These are phyloP conservation scores for Tamandua tetradactyla DNA, from an alignment of 2,797 vertebrate species.

Conservation along the genomic window DNA sequence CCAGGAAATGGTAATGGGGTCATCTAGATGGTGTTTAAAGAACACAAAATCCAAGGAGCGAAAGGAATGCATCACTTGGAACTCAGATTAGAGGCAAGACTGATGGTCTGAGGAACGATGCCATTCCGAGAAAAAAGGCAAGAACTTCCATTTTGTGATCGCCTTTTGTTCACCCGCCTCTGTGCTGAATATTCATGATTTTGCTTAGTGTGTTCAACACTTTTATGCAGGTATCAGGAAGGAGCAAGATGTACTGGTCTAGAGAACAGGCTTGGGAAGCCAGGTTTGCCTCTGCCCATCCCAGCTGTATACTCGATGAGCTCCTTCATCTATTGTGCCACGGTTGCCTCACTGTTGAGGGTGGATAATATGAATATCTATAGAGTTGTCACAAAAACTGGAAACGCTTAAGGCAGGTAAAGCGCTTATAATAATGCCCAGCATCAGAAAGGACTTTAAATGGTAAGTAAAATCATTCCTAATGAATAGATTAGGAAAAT, in stretches of 20 bases:
- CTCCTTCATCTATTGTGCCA: fast-evolving
- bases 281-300: fast-evolving
- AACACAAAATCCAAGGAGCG: fast-evolving
- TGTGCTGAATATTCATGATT: fast-evolving
- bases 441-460: neutral
- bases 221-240: no score
- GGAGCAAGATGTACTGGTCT: fast-evolving
- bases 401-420: fast-evolving
- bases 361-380: fast-evolving
- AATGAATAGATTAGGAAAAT: fast-evolving
- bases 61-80: fast-evolving
- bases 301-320: fast-evolving
- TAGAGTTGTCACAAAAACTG: fast-evolving
- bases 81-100: neutral
- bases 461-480: fast-evolving
- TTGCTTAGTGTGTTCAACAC: neutral
- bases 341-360: fast-evolving
- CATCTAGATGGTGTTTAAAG: neutral
- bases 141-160: no score
- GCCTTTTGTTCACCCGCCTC: no score
- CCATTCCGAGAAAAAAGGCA: neutral
- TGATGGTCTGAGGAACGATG: neutral
- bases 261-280: neutral
- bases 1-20: fast-evolving
- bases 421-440: fast-evolving